Evolutionary conservation across 1,140 invertebrate species (phyloP).

Genomic region (Geopemphigus sp.): DNA sequence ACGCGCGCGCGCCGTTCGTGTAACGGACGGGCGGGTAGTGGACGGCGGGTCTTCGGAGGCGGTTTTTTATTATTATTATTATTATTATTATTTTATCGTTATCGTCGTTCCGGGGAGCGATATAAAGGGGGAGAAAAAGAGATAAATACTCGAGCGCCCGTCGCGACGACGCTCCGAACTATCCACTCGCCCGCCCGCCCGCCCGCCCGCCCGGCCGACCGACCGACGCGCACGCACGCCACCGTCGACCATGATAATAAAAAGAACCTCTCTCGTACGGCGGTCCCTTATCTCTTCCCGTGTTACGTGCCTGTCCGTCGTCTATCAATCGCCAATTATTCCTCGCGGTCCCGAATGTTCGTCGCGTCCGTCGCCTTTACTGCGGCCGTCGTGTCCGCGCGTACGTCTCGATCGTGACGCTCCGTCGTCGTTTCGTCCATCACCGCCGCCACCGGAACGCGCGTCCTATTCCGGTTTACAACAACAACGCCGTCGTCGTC

Average conservation of each 20-base stretch:
- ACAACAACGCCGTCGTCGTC: too few species aligned
- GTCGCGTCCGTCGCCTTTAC: too few species aligned
- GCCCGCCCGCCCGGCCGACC: too few species aligned
- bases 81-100: constrained; percentile 9
- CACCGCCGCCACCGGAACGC: too few species aligned
- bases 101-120: background rate
- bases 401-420: too few species aligned
- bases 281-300: background rate
- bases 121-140: constrained; percentile 15
- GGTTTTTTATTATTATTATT: background rate
- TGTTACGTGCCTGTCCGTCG: background rate
- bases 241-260: background rate
- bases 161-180: constrained; percentile 26
- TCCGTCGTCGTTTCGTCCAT: too few species aligned
- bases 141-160: constrained; percentile 29
- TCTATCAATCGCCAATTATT: background rate
- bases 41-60: background rate
- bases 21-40: too few species aligned
- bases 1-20: background rate
- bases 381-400: too few species aligned
- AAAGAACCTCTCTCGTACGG: background rate
- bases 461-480: too few species aligned
- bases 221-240: background rate
- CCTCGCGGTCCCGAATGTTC: too few species aligned
- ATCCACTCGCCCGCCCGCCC: background rate